Percentiles rank a stretch among this genome's conserved stretches.
phyloP scores from a whole-genome alignment of 64 coral and sea anemone genomes.

The Actinia tenebrosa region DNA sequence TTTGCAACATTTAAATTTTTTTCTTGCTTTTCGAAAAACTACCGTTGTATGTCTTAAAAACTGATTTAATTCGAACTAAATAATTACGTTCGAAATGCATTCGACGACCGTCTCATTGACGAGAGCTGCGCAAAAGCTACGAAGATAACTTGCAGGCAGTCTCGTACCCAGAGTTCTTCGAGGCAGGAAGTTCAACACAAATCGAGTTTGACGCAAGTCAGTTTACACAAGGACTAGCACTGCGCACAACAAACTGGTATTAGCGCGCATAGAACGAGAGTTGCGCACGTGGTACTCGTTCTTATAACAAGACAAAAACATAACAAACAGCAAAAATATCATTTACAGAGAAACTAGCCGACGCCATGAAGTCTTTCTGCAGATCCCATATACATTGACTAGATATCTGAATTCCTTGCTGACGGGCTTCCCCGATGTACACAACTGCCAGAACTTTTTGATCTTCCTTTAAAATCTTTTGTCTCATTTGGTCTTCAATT shows the following conservation, averaged over 20 bases:
- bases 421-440: slow-evolving; percentile 1
- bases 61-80: too few relatives aligned
- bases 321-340: slow-evolving; percentile 27
- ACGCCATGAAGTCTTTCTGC: slow-evolving; percentile 24
- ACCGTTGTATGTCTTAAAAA: too few relatives aligned
- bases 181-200: too few relatives aligned
- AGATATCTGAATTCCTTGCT: slow-evolving; percentile 20
- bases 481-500: slow-evolving; percentile 3
- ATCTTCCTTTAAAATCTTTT: slow-evolving; percentile 5
- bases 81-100: too few relatives aligned
- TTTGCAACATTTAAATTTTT: too few relatives aligned
- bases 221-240: too few relatives aligned
- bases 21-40: too few relatives aligned
- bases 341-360: slow-evolving; percentile 16
- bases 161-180: too few relatives aligned
- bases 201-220: too few relatives aligned
- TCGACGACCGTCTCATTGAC: too few relatives aligned
- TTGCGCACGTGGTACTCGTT: neutral
- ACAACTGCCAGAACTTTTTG: slow-evolving; percentile 20
- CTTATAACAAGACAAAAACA: neutral
- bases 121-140: too few relatives aligned
- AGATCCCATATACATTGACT: slow-evolving; percentile 31
- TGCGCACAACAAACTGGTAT: neutral
- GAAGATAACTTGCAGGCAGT: too few relatives aligned
- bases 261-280: neutral